Evolutionary conservation across 1,140 invertebrate genomes (phyloP), one percentile per base, ranked within the genome.

Genomic region (Trichonephila clavata): DNA sequence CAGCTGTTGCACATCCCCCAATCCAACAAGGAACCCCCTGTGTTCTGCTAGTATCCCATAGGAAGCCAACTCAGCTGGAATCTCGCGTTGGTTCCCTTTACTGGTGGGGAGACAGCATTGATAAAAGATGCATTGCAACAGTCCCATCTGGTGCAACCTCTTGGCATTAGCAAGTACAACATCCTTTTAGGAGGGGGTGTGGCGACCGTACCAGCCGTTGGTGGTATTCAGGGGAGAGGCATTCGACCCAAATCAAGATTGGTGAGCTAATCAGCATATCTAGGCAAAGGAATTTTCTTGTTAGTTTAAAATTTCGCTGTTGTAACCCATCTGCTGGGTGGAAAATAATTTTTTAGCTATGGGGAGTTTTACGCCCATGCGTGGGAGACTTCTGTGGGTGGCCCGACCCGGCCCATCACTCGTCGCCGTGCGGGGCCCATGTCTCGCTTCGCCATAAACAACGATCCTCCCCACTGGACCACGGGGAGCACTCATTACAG

Each of bases 321-420:
- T 21, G 84, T 13, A 86, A 14, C 59, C 84, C 50, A 60, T 86
- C 84, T 60, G 59, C 60, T 60, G 59, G 21, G 13, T 8, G 84
- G 27, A 7, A 18, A 60, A n/a, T 16, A 32, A n/a, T 60, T 60
- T 61, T 50, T n/a, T 27, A 39, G 24, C 43, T 71, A 14, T 24
- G 13, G 8, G 18, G n/a, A 80, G 88, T 80, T 90, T 71, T 80
- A 90, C 71, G 71, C 39, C 21, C 57, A 86, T 84, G 91, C 91
- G 91, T 92, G 83, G 91, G 91, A 92, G 91, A 86, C n/a, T 84
- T 24, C 80, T 92, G 91, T 92, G 91, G 91, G 91, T 92, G 91
- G 91, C 91, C 91, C 14, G 50, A n/a, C 50, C 24, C 77, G 65
- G 90, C 77, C 77, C 57, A 61, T 84, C 39, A 77, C 43, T 61